These are phyloP conservation scores for Falco naumanni DNA, from an alignment of 2,797 vertebrate species.

Conservation along the genomic window DNA sequence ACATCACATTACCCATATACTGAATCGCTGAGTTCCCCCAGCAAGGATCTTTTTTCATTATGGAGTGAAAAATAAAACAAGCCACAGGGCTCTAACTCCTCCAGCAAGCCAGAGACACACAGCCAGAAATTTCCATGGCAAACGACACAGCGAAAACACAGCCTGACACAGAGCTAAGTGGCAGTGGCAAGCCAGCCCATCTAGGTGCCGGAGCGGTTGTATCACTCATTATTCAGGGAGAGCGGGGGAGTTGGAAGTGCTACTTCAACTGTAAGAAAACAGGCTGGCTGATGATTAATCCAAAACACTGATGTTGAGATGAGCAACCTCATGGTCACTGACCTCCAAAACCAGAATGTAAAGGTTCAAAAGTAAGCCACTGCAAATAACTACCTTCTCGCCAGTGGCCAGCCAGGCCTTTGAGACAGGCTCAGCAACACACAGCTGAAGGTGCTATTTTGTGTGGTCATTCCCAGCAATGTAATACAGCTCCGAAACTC, in stretches of 20 bases:
- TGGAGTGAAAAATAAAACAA: slow-evolving; percentile 28
- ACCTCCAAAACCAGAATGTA: background rate
- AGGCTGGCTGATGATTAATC: slow-evolving; percentile 11
- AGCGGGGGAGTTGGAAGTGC: background rate
- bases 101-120: background rate
- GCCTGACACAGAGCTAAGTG: background rate
- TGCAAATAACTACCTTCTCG: background rate
- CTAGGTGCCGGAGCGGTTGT: background rate
- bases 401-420: no score
- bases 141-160: background rate
- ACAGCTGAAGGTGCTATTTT: background rate
- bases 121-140: background rate
- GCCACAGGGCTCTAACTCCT: slow-evolving; percentile 2
- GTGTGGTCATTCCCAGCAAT: background rate
- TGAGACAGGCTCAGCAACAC: background rate
- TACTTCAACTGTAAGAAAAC: background rate
- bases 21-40: background rate
- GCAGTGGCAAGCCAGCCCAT: background rate
- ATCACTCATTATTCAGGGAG: background rate
- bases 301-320: background rate
- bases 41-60: slow-evolving; percentile 33
- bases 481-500: background rate
- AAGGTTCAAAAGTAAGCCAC: background rate
- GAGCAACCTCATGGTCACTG: background rate
- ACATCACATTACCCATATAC: slow-evolving; percentile 1